Evolutionary conservation across 2,888 invertebrate genomes (phyloP), one percentile per base, ranked within the genome.

Genomic region (Escarpia spicata): DNA sequence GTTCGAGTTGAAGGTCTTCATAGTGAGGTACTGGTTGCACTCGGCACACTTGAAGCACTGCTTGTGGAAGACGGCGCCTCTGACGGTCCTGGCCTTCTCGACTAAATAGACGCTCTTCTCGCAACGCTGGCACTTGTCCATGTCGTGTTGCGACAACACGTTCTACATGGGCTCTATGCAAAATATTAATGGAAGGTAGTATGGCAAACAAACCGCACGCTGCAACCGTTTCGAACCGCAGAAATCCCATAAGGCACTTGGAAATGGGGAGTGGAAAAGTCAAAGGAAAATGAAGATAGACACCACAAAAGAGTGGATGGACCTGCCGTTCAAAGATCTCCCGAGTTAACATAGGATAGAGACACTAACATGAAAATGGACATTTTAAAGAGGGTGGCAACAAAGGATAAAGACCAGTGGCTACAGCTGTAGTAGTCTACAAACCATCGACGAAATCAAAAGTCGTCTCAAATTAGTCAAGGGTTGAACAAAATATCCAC

Each of bases 11-110:
- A 96, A 96, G 92, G 95, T 96, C 93, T 95, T 96, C 93, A 96
- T 94, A 1, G 95, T 96, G 58, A 96, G 94, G 93, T 95, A 95
- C 92, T 96, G 95, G 94, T 99, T 98, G 97, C 99, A 99, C 92
- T 98, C 98, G 92, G 98, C 98, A 96, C 99, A 99, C 97, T 99
- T 99, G 97, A 99, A 99, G 97, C 99, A 99, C n/a, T 98, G 98
- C 96, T 98, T 98, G 96, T 99, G 99, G 97, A 98, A 99, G 96
- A 99, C 98, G 97, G 99, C 99, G 92, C 95, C 95, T 97, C 99
- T 99, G 93, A 99, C 97, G 0, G 99, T 99, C 43, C 99, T 96
- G 45, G 96, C 94, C 94, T 99, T 97, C 97, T 99, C 99, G 97
- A 99, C 98, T 96, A 98, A 99, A 97, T 99, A 99, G 94, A 99